Evolutionary conservation across 1,140 invertebrate species (phyloP), one percentile per base, ranked within the genome.

Genomic region (Ladona fulva): DNA sequence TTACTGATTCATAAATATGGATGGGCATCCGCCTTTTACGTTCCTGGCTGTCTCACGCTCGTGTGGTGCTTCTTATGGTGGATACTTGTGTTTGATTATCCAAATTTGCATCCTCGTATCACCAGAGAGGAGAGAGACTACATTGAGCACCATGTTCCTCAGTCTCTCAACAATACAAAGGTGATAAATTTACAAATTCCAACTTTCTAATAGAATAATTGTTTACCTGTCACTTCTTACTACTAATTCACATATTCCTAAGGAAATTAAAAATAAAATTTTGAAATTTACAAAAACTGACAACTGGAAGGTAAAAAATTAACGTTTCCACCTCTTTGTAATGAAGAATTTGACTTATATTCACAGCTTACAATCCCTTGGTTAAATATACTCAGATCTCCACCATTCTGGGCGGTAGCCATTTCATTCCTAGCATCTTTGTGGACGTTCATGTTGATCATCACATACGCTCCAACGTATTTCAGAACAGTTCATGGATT

Each of bases 361-460:
- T 37, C 52, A 24, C 80, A 88, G 83, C 82, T 85, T 0, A 83
- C 86, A 0, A 88, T 90, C 22, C 94, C 95, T 0, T 96, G 94
- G 94, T 85, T 83, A 29, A 79, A 84, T 0, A 93, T 97, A 76
- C 80, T 94, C 0, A 91, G 87, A 0, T 95, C 94, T 0, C 78
- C 86, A 0, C 90, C 94, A 0, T 88, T 97, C 0, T 95, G 93
- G 93, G 89, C 94, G 25, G 90, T 92, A 76, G 88, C 92, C 74
- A 82, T 92, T 0, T 89, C 91, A 0, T 93, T 97, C 82, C 92
- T 92, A 87, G 92, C 93, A 12, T 89, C 91, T 74, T 90, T 93
- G 81, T 97, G 94, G 94, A 93, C 93, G 1, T 89, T 95, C 44
- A 93, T 95, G 79, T 96, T 93, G 0, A 85, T 96, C 76, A 90